phyloP scores from a whole-genome alignment of 2,113 vertebrate genomes.

The Ictalurus furcatus region DNA sequence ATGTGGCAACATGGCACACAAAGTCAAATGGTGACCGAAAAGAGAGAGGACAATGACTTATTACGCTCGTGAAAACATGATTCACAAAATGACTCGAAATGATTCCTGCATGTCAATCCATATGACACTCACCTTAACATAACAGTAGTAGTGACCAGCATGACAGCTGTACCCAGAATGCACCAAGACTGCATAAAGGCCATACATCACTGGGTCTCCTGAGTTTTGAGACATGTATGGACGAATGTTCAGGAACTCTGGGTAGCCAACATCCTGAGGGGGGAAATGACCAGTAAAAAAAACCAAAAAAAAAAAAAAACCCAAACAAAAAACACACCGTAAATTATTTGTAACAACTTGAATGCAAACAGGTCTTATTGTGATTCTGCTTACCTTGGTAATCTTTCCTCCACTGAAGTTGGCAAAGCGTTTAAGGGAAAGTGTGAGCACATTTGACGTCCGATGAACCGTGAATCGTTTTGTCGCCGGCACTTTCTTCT shows the following conservation, averaged over 20 bases:
- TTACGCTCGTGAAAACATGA: background rate
- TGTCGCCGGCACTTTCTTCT: constrained; percentile 90
- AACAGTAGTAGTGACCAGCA: constrained; percentile 94
- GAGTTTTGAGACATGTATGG: constrained; percentile 91
- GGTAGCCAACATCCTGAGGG: constrained; percentile 87
- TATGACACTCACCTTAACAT: constrained; percentile 81
- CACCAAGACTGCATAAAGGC: constrained; percentile 92
- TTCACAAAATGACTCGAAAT: background rate
- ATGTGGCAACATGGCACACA: background rate
- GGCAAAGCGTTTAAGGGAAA: constrained; percentile 92
- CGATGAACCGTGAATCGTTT: constrained; percentile 92
- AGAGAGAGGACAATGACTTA: background rate
- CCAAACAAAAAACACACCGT: background rate
- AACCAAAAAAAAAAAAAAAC: background rate
- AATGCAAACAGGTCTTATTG: background rate
- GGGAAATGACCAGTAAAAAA: background rate
- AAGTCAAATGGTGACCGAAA: background rate
- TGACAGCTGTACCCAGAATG: constrained; percentile 95
- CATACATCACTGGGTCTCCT: constrained; percentile 83
- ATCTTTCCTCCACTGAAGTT: constrained; percentile 91
- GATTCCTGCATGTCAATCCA: background rate
- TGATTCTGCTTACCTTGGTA: constrained; percentile 79
- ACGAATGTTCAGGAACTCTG: constrained; percentile 87
- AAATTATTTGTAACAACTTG: background rate
- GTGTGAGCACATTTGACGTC: constrained; percentile 85